phyloP scores from a whole-genome alignment of 2,888 invertebrate genomes.

The Paralinhomoeus sp. region DNA sequence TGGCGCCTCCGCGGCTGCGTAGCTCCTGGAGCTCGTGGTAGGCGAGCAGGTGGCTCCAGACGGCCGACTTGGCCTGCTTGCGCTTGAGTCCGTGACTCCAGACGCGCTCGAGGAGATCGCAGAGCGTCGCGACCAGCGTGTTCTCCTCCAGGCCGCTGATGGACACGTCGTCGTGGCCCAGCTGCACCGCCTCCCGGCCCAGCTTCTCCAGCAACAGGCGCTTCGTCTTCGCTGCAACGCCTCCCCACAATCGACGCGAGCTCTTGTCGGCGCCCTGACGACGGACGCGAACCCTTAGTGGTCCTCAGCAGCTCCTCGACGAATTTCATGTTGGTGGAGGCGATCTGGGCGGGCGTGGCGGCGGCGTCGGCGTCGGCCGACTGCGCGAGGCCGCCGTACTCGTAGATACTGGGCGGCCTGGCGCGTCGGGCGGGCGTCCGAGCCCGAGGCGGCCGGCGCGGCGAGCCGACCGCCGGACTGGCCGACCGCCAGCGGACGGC shows the following conservation, averaged over 20 bases:
- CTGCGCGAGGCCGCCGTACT: too few species aligned
- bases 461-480: too few species aligned
- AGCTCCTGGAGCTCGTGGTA: slow-evolving; percentile 47
- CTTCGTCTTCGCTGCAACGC: slow-evolving; percentile 47
- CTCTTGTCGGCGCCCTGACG: too few species aligned
- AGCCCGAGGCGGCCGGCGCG: too few species aligned
- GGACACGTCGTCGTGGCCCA: slow-evolving; percentile 56
- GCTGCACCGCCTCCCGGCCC: slow-evolving; percentile 76
- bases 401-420: too few species aligned
- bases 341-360: slow-evolving; percentile 51
- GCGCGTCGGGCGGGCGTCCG: too few species aligned
- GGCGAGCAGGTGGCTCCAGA: slow-evolving; percentile 79
- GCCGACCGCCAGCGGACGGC: too few species aligned
- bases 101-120: slow-evolving; percentile 81
- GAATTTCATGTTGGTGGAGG: slow-evolving; percentile 90
- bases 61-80: slow-evolving; percentile 83
- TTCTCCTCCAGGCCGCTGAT: slow-evolving; percentile 71
- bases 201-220: slow-evolving; percentile 95
- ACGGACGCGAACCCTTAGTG: too few species aligned
- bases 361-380: background rate
- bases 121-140: slow-evolving; percentile 85
- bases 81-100: slow-evolving; percentile 91
- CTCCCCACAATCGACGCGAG: too few species aligned
- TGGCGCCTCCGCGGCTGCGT: slow-evolving; percentile 15
- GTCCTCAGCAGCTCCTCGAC: slow-evolving; percentile 61